phyloP scores from a whole-genome alignment of 1,140 invertebrate genomes.

The Macrosteles quadrilineatus region DNA sequence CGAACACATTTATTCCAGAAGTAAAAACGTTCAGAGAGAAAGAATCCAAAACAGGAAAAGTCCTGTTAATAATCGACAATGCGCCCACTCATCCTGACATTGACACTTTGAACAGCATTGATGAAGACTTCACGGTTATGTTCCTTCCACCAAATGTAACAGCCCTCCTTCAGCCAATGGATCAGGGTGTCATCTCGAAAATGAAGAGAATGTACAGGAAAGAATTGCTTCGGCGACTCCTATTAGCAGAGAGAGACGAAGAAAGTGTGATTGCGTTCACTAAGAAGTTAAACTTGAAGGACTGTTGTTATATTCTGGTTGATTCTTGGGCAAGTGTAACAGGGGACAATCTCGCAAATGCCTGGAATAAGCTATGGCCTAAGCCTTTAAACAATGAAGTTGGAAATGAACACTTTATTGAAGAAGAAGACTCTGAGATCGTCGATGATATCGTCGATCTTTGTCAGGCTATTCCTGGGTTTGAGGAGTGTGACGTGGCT shows the following conservation, averaged over 20 bases:
- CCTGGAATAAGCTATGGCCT: constrained; percentile 35
- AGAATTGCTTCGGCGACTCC: background rate
- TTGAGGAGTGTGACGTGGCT: too few relatives aligned
- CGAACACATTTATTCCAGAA: background rate
- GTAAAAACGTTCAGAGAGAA: constrained; percentile 1
- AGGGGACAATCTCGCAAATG: constrained; percentile 27
- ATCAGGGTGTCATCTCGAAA: background rate
- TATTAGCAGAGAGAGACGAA: background rate
- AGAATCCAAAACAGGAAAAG: background rate
- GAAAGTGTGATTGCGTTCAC: constrained; percentile 1
- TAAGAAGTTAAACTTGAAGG: constrained; percentile 28
- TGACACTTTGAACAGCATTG: background rate
- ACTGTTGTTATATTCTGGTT: background rate
- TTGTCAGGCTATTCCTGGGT: too few relatives aligned
- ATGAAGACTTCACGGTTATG: background rate
- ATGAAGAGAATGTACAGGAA: too few relatives aligned
- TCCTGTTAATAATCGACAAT: background rate
- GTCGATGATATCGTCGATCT: too few relatives aligned
- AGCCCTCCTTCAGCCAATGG: background rate
- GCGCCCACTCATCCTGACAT: background rate
- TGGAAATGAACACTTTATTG: too few relatives aligned
- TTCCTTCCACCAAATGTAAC: background rate
- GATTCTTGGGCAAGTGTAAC: constrained; percentile 28
- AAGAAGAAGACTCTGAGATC: too few relatives aligned
- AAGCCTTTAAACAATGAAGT: too few relatives aligned